These are phyloP conservation scores for Dermolepida albohirtum DNA, from an alignment of 2,888 invertebrate species.

Conservation along the genomic window DNA sequence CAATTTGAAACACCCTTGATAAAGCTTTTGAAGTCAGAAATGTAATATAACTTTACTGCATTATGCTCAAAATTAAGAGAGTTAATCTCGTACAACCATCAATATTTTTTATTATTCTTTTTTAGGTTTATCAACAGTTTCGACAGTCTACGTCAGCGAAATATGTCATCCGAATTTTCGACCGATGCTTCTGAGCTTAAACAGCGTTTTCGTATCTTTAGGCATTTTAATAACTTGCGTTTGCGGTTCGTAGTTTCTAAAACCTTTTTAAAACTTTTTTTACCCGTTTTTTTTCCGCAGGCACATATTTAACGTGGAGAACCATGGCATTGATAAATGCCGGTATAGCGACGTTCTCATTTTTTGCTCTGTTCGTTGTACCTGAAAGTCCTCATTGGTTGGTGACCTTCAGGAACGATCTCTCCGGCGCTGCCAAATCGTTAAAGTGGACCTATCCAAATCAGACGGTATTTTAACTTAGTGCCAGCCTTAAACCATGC, in stretches of 20 bases:
- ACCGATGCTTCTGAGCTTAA: constrained; percentile 69
- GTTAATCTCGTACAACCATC: too few species aligned
- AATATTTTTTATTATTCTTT: constrained; percentile 34
- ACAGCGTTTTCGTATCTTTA: constrained; percentile 70
- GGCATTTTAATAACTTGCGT: constrained; percentile 70
- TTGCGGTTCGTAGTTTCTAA: constrained; percentile 57
- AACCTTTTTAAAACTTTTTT: constrained; percentile 18
- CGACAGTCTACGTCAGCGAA: constrained; percentile 71
- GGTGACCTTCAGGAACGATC: constrained; percentile 63
- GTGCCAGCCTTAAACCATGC: not conserved
- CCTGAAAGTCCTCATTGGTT: constrained; percentile 73
- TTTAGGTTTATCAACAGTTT: constrained; percentile 68
- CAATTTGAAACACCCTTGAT: too few species aligned
- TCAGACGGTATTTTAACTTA: constrained; percentile 54
- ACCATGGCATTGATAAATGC: constrained; percentile 66
- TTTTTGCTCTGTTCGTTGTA: constrained; percentile 61
- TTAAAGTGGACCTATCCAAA: constrained; percentile 66
- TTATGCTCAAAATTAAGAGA: too few species aligned
- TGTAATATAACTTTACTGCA: too few species aligned
- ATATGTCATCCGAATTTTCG: constrained; percentile 68
- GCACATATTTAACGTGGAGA: constrained; percentile 67
- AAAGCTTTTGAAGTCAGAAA: too few species aligned
- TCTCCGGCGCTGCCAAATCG: constrained; percentile 59
- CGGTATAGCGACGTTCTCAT: constrained; percentile 58
- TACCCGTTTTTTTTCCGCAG: constrained; percentile 51